These are phyloP conservation scores for Strigamia crassipes DNA, from an alignment of 2,888 invertebrate species.

Conservation along the genomic window DNA sequence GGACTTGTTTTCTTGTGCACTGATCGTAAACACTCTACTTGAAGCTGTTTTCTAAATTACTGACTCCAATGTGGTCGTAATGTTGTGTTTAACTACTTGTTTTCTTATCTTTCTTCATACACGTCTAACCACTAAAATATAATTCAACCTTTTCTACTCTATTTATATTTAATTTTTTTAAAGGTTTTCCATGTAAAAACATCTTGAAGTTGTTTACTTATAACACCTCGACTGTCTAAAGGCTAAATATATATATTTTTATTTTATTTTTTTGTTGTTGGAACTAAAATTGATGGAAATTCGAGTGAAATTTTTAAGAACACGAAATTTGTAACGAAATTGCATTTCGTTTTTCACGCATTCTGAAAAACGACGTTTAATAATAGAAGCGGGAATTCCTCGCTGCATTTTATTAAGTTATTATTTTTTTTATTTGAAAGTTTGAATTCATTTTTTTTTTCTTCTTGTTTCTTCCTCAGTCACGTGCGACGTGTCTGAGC, in stretches of 20 bases:
- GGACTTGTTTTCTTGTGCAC: neutral
- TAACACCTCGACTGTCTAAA: neutral
- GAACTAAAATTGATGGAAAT: too few species aligned
- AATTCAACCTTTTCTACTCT: neutral
- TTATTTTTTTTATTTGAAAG: neutral
- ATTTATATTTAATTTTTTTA: neutral
- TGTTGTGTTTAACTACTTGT: neutral
- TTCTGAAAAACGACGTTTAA: neutral
- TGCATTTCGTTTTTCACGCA: neutral
- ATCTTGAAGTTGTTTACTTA: neutral
- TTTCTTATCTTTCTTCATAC: neutral
- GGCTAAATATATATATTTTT: too few species aligned
- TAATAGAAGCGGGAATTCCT: neutral
- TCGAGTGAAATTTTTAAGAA: too few species aligned
- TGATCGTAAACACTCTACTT: neutral
- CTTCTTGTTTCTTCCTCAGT: neutral
- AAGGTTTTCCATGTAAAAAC: neutral
- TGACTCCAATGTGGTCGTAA: neutral
- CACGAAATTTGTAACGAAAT: too few species aligned
- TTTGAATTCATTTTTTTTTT: neutral
- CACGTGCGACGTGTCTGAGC: slow-evolving; percentile 6
- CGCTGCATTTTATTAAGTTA: neutral
- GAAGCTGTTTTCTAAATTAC: neutral
- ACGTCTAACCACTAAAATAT: neutral
- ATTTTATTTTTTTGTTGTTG: too few species aligned